A percentile compares a stretch with the other conserved stretches of the same genome.
These are phyloP conservation scores for Musca vetustissima DNA, from an alignment of 1,140 invertebrate genomes.

Conservation along the genomic window DNA sequence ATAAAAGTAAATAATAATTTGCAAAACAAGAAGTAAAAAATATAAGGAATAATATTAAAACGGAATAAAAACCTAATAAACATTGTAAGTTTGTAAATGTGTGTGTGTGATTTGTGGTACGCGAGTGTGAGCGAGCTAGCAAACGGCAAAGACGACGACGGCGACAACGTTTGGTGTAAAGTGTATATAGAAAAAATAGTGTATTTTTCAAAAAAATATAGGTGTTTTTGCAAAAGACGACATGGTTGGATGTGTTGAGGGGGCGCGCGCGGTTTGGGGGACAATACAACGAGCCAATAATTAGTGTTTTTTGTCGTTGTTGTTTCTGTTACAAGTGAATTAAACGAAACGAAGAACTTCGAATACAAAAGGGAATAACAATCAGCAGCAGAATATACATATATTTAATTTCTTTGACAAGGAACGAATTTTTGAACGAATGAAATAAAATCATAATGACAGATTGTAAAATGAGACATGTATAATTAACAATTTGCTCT, in stretches of 20 bases:
- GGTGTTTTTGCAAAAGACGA: background rate
- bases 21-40: background rate
- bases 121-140: background rate
- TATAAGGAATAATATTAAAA: background rate
- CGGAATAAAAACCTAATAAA: too few species aligned
- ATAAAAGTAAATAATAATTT: background rate
- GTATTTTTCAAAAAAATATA: conserved; percentile 3
- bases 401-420: too few species aligned
- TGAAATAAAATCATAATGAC: background rate
- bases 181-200: conserved; percentile 3
- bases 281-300: background rate
- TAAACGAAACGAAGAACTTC: background rate
- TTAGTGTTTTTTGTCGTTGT: conserved; percentile 5
- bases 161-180: background rate
- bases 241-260: too few species aligned
- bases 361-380: background rate
- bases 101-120: too few species aligned
- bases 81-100: conserved; percentile 11
- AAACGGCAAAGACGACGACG: background rate
- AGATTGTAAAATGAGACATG: background rate
- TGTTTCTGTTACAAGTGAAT: background rate
- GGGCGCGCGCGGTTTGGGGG: too few species aligned
- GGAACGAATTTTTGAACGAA: background rate
- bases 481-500: too few species aligned
- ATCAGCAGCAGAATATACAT: too few species aligned